These are phyloP conservation scores for Melinaea marsaeus DNA, from an alignment of 2,888 invertebrate species.

Conservation along the genomic window DNA sequence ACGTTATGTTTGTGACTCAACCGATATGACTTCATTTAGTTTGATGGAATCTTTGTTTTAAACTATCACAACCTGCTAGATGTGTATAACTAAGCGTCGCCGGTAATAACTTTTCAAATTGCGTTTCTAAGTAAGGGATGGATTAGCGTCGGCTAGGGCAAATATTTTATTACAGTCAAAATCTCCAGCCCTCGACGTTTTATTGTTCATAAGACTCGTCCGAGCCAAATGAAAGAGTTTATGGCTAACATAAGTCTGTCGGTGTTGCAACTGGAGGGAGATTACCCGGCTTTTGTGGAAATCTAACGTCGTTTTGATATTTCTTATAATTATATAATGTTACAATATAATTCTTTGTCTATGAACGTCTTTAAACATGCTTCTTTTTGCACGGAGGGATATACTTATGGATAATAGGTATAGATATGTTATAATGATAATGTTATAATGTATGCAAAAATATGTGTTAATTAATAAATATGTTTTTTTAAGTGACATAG, in stretches of 20 bases:
- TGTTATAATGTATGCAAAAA: no score
- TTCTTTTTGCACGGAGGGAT: no score
- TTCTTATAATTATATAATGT: no score
- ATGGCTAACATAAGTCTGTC: slow-evolving; percentile 71
- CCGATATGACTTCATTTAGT: neutral
- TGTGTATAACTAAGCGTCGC: slow-evolving; percentile 28
- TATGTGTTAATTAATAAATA: no score
- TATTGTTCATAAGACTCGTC: slow-evolving; percentile 79
- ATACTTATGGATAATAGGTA: no score
- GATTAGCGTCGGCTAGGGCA: slow-evolving; percentile 76
- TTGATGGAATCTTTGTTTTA: neutral
- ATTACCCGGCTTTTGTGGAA: slow-evolving; percentile 43
- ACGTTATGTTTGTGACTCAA: slow-evolving; percentile 15
- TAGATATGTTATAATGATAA: no score
- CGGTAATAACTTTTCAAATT: slow-evolving; percentile 74
- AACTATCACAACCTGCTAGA: slow-evolving; percentile 5
- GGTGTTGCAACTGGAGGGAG: slow-evolving; percentile 61
- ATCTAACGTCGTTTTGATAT: slow-evolving; percentile 8
- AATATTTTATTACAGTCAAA: slow-evolving; percentile 78
- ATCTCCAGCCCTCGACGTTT: slow-evolving; percentile 77
- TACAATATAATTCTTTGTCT: no score
- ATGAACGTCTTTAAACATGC: no score
- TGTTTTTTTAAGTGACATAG: no score
- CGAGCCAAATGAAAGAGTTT: slow-evolving; percentile 78
- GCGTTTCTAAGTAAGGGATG: slow-evolving; percentile 74